Evolutionary conservation across 2,113 vertebrate species (phyloP), one percentile per base, ranked within the genome.

Genomic region (Callipepla squamata): DNA sequence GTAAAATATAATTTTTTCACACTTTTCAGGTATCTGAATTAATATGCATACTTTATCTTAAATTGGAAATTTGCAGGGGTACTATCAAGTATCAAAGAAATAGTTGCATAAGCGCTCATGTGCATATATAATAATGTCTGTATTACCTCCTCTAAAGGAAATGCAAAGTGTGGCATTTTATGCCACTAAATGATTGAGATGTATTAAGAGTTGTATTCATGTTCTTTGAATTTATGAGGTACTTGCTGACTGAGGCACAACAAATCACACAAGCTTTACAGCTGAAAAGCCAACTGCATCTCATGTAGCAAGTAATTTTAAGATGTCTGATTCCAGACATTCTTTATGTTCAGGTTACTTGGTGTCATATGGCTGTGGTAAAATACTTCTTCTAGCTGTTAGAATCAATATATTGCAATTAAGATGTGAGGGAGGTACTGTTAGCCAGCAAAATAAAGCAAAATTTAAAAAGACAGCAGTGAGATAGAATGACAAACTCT

Each of bases 381-480:
- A 89, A 75, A 65, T 63, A 74, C 23, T 57, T 72, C 21, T 32
- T 94, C 93, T 89, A 95, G 90, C 90, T 93, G 51, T 50, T 92
- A 89, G 86, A 95, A 89, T 63, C 19, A 63, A 89, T 75, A 80
- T 59, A 22, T 80, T 32, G 30, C 69, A 65, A 65, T 58, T 23
- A 47, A 75, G 44, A 61, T 18, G 12, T 11, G 62, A 63, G 48
- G 63, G 62, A 63, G 48, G 63, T 48, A 47, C 40, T n/a, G 8
- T 15, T 53, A 65, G 69, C 44, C 58, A 66, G 13, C n/a, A 65
- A 69, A 58, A 76, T 34, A 51, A 63, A 55, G 5, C 15, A 34
- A 45, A n/a, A 8, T 21, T 42, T 44, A 13, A 63, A 63, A 62
- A 44, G 12, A 26, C 68, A 58, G 62, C 18, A 47, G 2, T 34